Percentiles rank a stretch among this genome's conserved stretches.
phyloP scores from a whole-genome alignment of 2,113 vertebrate genomes.

The Hassar affinis region DNA sequence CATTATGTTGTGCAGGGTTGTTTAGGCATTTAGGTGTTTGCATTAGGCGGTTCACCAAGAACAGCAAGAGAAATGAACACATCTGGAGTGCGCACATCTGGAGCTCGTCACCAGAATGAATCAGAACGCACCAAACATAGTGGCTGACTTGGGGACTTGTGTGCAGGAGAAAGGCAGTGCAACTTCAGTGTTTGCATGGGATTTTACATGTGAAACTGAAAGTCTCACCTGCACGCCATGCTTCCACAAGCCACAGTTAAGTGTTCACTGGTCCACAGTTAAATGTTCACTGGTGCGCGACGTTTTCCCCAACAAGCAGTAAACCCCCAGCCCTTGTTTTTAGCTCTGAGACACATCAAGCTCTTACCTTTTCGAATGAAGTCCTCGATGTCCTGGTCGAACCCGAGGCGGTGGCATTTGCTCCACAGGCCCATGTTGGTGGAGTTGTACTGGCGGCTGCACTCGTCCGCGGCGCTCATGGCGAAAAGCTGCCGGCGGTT shows the following conservation, averaged over 20 bases:
- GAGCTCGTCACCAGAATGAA: background rate
- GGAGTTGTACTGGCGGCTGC: constrained; percentile 95
- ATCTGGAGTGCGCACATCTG: background rate
- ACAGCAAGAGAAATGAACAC: background rate
- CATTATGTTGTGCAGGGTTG: background rate
- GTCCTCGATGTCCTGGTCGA: constrained; percentile 90
- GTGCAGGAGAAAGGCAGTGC: background rate
- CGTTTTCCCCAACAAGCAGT: background rate
- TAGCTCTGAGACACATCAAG: background rate
- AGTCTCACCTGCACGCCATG: background rate
- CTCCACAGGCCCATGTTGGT: constrained; percentile 99
- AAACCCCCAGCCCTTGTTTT: background rate
- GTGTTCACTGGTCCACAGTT: background rate
- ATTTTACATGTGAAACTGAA: background rate
- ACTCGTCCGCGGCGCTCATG: constrained; percentile 93
- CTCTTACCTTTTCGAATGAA: constrained; percentile 91
- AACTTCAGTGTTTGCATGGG: constrained; percentile 6
- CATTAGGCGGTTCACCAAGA: background rate
- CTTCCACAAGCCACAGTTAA: background rate
- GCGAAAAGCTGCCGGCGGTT: constrained; percentile 95
- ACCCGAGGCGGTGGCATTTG: constrained; percentile 90
- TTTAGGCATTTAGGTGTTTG: background rate
- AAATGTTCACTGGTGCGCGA: background rate
- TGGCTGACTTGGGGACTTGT: background rate
- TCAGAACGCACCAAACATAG: background rate